These are phyloP conservation scores for Sycophila texana DNA, from an alignment of 2,888 invertebrate species.

Conservation along the genomic window DNA sequence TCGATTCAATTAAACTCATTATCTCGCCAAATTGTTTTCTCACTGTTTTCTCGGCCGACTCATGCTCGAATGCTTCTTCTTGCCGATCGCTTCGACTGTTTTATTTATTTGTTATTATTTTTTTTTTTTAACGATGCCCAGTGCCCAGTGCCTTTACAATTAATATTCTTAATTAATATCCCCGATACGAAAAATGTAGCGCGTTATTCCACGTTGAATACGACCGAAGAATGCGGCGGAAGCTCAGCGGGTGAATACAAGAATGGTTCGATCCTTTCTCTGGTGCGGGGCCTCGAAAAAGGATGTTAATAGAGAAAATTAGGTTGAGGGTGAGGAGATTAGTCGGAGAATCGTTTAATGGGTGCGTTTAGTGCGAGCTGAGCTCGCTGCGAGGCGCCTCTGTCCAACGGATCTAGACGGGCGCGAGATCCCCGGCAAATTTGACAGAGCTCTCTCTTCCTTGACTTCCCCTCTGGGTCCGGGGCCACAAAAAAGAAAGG, in stretches of 20 bases:
- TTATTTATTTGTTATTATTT: conserved; percentile 10
- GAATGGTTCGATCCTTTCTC: not conserved
- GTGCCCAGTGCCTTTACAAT: not conserved
- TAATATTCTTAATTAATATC: not conserved
- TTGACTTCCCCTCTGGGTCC: not conserved
- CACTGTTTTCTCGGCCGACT: not conserved
- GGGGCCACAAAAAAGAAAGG: conserved; percentile 45
- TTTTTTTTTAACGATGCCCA: not conserved
- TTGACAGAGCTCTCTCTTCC: not conserved
- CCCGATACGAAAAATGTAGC: not conserved
- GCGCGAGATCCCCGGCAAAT: conserved; percentile 6
- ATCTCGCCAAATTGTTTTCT: conserved; percentile 29
- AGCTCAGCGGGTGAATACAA: not conserved
- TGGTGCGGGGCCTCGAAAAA: conserved; percentile 14
- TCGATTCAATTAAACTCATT: conserved; percentile 40
- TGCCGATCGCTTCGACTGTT: conserved; percentile 7
- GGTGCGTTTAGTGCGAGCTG: not conserved
- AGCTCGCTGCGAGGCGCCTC: conserved; percentile 19
- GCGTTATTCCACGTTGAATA: not conserved
- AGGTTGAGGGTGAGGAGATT: conserved; percentile 18
- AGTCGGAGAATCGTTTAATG: not conserved
- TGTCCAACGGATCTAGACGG: not conserved
- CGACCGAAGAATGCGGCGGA: not conserved
- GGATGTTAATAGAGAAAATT: conserved; percentile 22
- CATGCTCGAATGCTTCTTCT: not conserved